phyloP scores from a whole-genome alignment of 2,888 invertebrate genomes.

The Drosophila melanocephala region DNA sequence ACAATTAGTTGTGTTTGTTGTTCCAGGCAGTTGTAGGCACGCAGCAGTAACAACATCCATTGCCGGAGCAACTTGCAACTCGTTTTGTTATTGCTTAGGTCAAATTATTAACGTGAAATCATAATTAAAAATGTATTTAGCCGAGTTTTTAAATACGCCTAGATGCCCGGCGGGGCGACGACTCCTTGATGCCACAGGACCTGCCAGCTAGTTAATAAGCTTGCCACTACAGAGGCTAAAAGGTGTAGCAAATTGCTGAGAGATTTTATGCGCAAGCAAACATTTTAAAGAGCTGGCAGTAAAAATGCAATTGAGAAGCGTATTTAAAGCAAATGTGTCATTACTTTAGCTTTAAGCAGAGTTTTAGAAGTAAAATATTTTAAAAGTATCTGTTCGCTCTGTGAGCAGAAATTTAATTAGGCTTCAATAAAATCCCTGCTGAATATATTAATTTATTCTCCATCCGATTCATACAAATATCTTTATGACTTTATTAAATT shows the following conservation, averaged over 20 bases:
- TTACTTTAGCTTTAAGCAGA: background rate
- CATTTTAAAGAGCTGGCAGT: background rate
- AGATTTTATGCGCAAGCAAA: background rate
- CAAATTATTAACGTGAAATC: slow-evolving; percentile 80
- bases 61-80: slow-evolving; percentile 37
- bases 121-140: slow-evolving; percentile 83
- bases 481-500: background rate
- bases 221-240: background rate
- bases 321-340: background rate
- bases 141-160: slow-evolving; percentile 66
- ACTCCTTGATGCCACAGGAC: slow-evolving; percentile 14
- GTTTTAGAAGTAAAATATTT: background rate
- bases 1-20: slow-evolving; percentile 37
- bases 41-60: slow-evolving; percentile 18
- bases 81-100: slow-evolving; percentile 67
- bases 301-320: background rate
- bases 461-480: background rate
- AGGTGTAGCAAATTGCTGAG: slow-evolving; percentile 17
- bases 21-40: slow-evolving; percentile 30
- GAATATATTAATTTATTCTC: background rate
- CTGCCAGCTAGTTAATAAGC: slow-evolving; percentile 20
- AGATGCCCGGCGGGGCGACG: slow-evolving; percentile 26
- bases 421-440: background rate
- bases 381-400: background rate
- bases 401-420: background rate